phyloP scores from a whole-genome alignment of 1,140 invertebrate species.

The Batillaria attramentaria region DNA sequence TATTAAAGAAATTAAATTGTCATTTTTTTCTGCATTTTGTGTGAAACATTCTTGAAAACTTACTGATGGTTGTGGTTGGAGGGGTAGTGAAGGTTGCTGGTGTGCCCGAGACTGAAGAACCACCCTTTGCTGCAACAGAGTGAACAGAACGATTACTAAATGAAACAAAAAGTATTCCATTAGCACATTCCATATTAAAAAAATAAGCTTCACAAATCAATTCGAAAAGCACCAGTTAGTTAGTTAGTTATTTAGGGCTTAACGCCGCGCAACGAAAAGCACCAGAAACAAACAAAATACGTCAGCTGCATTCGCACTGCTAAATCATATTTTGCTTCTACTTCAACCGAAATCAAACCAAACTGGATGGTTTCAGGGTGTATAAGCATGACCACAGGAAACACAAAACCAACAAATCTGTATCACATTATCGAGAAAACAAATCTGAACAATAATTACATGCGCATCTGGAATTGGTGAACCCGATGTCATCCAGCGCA shows the following conservation, averaged over 20 bases:
- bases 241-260: no score
- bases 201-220: not conserved
- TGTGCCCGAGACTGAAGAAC: slow-evolving; percentile 1
- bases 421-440: not conserved
- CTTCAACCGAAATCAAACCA: not conserved
- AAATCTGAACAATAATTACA: slow-evolving; percentile 34
- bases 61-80: not conserved
- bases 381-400: not conserved
- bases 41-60: no score
- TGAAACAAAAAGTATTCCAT: not conserved
- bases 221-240: no score
- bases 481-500: slow-evolving; percentile 80
- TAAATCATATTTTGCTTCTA: not conserved
- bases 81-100: slow-evolving; percentile 23
- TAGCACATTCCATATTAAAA: not conserved
- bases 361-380: not conserved
- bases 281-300: not conserved
- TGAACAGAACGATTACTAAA: no score
- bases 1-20: no score
- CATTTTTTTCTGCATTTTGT: no score
- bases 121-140: slow-evolving; percentile 15
- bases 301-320: not conserved
- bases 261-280: no score
- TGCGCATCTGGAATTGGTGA: slow-evolving; percentile 48
- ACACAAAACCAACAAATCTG: not conserved